A percentile compares a stretch with the other conserved stretches of the same genome.
phyloP scores from a whole-genome alignment of 2,888 invertebrate genomes.

The Therioaphis trifolii region DNA sequence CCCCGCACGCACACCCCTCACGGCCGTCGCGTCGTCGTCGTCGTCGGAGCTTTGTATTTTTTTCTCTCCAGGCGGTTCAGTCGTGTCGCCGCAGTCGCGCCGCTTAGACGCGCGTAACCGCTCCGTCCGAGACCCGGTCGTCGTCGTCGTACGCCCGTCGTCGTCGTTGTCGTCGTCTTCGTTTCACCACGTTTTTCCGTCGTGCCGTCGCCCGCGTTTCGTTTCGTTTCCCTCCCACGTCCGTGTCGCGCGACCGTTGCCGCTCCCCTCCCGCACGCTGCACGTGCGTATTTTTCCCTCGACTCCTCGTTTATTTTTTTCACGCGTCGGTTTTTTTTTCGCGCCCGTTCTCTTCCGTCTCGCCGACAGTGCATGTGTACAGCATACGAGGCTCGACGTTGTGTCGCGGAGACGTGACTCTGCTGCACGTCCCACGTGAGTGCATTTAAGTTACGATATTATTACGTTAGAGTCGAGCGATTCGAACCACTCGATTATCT shows the following conservation, averaged over 20 bases:
- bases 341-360: neutral
- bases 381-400: neutral
- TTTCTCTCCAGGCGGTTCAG: constrained; percentile 29
- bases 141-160: neutral
- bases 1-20: neutral
- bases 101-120: neutral
- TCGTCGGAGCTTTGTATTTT: neutral
- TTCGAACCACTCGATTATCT: no score
- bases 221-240: neutral
- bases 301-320: no score
- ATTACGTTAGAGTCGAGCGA: no score
- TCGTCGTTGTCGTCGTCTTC: neutral
- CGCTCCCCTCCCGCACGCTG: neutral
- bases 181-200: neutral
- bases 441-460: no score
- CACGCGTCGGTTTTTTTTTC: no score
- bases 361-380: neutral
- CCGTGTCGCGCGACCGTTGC: no score
- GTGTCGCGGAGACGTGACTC: neutral
- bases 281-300: no score
- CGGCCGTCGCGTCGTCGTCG: neutral
- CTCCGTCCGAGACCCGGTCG: neutral
- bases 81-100: constrained; percentile 44
- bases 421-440: no score
- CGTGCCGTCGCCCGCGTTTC: no score